Evolutionary conservation across 92 coral and sea anemone species (phyloP), one percentile per base, ranked within the genome.

Genomic region (Muricea muricata): DNA sequence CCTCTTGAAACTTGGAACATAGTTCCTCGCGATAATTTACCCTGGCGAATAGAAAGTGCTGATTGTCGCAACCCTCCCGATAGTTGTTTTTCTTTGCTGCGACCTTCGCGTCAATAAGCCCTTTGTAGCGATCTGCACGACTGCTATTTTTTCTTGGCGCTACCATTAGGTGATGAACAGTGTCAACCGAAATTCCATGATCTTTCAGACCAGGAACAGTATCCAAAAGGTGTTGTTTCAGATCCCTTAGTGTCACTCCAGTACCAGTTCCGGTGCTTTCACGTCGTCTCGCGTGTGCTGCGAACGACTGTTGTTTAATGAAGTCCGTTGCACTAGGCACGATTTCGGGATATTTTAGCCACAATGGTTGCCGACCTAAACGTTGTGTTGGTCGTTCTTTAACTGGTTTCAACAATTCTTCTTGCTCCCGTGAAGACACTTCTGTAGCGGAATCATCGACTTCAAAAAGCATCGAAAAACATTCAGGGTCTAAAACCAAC

Each of bases 61-160:
- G 82, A 74, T 84, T 69, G 18, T 79, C 56, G 45, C 67, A 54
- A 17, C 50, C 48, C 73, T 84, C 82, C 34, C 75, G 75, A 70
- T 84, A 84, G 58, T 68, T 29, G 55, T 84, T 84, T 45, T 61
- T 74, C 54, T n/a, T 48, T 75, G 65, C 72, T 52, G 86, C 58
- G 14, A 87, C 90, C 73, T 73, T 75, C 14, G 87, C 76, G 66
- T 87, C 87, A 80, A 87, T 70, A 56, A 67, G 83, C 29, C 91
- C 90, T 82, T 87, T 87, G 82, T 87, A 87, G 35, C 87, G 65
- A 28, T 65, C 65, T 42, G 87, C 78, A 60, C 84, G 29, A 55
- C 65, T 52, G 73, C 83, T 82, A 39, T 69, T 75, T 40, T 81
- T 87, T 24, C 82, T 79, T 32, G 87, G 91, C 13, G 90, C 79